Conservation (phyloP, 2,888 invertebrate species). For the Pediacus dermestoides region DNA sequence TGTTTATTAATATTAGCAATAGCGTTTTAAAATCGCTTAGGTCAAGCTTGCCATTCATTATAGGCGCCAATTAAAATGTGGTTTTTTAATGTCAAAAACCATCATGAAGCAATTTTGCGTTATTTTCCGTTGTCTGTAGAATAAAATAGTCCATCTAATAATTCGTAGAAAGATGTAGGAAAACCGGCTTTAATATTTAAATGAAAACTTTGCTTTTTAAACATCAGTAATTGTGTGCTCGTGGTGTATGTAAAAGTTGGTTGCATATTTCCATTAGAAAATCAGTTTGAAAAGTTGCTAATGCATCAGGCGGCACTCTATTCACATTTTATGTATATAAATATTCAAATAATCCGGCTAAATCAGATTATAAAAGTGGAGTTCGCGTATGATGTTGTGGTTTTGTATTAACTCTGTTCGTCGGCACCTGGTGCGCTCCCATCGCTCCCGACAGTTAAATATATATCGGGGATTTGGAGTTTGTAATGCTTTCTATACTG, state of each 20-base stretch:
- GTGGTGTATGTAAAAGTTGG: conserved; percentile 20
- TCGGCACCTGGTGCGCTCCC: conserved; percentile 39
- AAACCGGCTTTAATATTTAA: too few species aligned
- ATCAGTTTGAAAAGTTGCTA: conserved; percentile 45
- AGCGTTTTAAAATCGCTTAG: too few species aligned
- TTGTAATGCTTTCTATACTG: conserved; percentile 17
- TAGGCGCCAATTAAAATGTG: too few species aligned
- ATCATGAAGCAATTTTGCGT: too few species aligned
- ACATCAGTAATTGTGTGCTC: conserved; percentile 18
- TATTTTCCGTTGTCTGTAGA: too few species aligned
- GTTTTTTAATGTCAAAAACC: too few species aligned
- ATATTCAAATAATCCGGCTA: conserved; percentile 49
- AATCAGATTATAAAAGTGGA: conserved; percentile 50
- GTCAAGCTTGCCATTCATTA: too few species aligned
- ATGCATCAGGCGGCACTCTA: conserved; percentile 44
- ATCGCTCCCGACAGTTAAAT: conserved; percentile 24
- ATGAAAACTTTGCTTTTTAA: conserved; percentile 4
- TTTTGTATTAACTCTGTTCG: conserved; percentile 46
- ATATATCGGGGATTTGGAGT: conserved; percentile 16
- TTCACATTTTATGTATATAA: conserved; percentile 48
- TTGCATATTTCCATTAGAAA: conserved; percentile 42
- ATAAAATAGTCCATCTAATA: too few species aligned
- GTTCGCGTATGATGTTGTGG: conserved; percentile 49
- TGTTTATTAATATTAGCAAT: too few species aligned
- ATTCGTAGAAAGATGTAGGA: too few species aligned